Evolutionary conservation across 2,113 vertebrate species (phyloP).

Genomic region (Calyptomena viridis): DNA sequence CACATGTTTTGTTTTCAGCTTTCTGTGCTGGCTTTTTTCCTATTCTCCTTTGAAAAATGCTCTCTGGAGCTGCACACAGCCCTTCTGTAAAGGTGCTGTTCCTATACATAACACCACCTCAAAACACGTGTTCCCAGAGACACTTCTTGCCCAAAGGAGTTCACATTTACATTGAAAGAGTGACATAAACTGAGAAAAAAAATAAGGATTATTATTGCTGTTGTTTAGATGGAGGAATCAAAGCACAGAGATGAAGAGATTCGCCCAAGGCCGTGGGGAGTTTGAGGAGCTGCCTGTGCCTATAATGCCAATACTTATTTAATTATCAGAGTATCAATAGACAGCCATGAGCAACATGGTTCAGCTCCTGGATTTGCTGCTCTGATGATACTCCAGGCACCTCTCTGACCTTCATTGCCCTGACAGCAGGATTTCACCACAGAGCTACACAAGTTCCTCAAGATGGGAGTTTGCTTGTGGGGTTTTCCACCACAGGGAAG

Average conservation of each 20-base stretch:
- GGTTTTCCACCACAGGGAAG: background rate
- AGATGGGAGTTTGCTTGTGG: background rate
- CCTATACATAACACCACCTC: background rate
- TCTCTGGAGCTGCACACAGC: background rate
- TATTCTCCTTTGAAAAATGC: background rate
- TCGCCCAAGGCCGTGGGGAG: background rate
- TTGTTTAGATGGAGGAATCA: background rate
- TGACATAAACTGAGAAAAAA: background rate
- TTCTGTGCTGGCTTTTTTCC: background rate
- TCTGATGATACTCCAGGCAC: background rate
- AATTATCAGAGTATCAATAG: background rate
- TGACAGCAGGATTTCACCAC: background rate
- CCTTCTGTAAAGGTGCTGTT: background rate
- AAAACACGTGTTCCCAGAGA: background rate
- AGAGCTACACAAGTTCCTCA: fast-evolving
- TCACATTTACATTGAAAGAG: background rate
- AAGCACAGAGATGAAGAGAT: conserved; percentile 23
- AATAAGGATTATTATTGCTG: conserved; percentile 4
- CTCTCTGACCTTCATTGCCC: background rate
- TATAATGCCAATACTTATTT: background rate
- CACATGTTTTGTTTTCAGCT: background rate
- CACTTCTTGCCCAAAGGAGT: conserved; percentile 14
- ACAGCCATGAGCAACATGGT: background rate
- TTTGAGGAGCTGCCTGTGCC: background rate
- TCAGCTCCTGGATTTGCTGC: background rate